phyloP scores from a whole-genome alignment of 2,888 invertebrate species.

The Tridacna crocea region DNA sequence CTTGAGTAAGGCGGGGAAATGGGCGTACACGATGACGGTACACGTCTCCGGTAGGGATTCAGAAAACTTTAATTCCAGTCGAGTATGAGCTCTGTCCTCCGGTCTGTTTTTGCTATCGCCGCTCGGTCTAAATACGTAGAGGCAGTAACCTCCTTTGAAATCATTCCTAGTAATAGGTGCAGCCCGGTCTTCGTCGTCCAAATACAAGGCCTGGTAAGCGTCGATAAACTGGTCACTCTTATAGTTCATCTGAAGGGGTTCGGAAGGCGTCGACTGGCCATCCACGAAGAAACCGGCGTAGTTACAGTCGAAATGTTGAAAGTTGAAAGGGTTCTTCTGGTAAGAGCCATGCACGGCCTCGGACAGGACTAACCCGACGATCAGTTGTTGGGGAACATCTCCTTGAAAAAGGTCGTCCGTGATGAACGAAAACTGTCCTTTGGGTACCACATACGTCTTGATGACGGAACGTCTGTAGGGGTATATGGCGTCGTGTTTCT shows the following conservation, averaged over 20 bases:
- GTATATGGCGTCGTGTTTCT: slow-evolving; percentile 34
- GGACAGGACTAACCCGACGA: slow-evolving; percentile 37
- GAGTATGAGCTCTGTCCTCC: slow-evolving; percentile 31
- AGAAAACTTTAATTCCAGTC: slow-evolving; percentile 32
- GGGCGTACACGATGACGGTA: too few relatives aligned
- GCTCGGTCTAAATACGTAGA: slow-evolving; percentile 22
- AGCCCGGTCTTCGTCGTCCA: slow-evolving; percentile 1
- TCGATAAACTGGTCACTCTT: slow-evolving; percentile 26
- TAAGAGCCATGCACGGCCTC: slow-evolving; percentile 28
- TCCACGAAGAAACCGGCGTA: slow-evolving; percentile 41
- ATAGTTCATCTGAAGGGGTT: slow-evolving; percentile 36
- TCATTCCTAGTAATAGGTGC: slow-evolving; percentile 6
- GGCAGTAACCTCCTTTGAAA: slow-evolving; percentile 31
- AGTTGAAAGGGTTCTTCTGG: slow-evolving; percentile 39
- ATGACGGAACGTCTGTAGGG: slow-evolving; percentile 42
- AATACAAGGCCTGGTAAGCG: slow-evolving; percentile 14
- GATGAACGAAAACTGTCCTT: slow-evolving; percentile 41
- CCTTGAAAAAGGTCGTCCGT: slow-evolving; percentile 41
- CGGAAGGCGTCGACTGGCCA: slow-evolving; percentile 33
- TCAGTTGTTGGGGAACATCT: slow-evolving; percentile 39
- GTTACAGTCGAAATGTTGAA: slow-evolving; percentile 39
- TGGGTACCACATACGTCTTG: slow-evolving; percentile 36
- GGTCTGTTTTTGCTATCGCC: background rate
- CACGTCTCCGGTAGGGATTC: too few relatives aligned
- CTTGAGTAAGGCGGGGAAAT: too few relatives aligned